Percentiles rank a stretch among this genome's conserved stretches.
Evolutionary conservation across 2,797 vertebrate genomes (phyloP).

Genomic region (Botia kubotai): DNA sequence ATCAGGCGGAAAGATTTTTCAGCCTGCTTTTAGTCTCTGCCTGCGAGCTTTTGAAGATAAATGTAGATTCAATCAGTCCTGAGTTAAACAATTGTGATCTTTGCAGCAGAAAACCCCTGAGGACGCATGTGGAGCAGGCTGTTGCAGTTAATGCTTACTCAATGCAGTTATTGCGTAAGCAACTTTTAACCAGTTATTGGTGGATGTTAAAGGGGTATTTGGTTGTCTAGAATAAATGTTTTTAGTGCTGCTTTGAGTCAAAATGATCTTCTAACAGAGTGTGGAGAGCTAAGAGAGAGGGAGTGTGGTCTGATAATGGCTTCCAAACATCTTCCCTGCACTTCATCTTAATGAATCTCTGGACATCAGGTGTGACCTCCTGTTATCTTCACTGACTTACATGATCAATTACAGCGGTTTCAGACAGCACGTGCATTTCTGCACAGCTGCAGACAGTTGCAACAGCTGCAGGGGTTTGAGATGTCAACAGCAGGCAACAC

Average conservation of each 20-base stretch:
- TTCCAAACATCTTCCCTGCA: background rate
- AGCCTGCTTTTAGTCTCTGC: conserved; percentile 28
- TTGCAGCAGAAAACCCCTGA: background rate
- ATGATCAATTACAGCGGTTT: conserved; percentile 58
- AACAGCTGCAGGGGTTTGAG: conserved; percentile 67
- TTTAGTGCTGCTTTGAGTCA: background rate
- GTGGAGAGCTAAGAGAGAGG: background rate
- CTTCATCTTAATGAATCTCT: background rate
- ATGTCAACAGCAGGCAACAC: conserved; percentile 46
- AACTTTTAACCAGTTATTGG: background rate
- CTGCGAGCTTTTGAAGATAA: conserved; percentile 38
- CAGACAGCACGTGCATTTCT: conserved; percentile 70
- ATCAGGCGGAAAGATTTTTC: conserved; percentile 37
- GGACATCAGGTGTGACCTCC: no score
- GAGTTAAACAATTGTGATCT: conserved; percentile 41
- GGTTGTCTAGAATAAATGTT: background rate
- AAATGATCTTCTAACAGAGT: background rate
- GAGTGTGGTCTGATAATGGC: background rate
- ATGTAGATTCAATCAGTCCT: conserved; percentile 48
- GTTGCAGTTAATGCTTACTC: background rate
- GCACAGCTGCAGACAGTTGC: conserved; percentile 69
- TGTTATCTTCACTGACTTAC: background rate
- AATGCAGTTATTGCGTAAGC: background rate
- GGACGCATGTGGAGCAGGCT: background rate
- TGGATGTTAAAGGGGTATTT: conserved; percentile 8